phyloP scores from a whole-genome alignment of 2,797 vertebrate species.

The Myotis vivesi region DNA sequence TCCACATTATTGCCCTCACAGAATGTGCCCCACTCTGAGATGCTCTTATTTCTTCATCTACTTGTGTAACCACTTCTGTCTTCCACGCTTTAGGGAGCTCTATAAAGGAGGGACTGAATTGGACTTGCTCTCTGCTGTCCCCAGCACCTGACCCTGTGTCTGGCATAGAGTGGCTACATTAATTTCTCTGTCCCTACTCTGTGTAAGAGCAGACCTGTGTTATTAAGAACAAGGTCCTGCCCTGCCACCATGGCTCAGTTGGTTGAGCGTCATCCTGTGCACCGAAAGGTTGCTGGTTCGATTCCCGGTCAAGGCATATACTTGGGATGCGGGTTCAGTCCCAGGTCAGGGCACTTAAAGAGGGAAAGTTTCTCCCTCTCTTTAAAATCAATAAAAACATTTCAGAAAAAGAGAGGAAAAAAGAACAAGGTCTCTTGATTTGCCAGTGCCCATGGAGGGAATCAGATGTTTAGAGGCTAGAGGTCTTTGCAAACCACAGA shows the following conservation, averaged over 20 bases:
- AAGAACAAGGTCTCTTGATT: neutral
- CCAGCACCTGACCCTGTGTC: neutral
- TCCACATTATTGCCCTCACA: neutral
- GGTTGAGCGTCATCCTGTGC: neutral
- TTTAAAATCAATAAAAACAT: too few relatives aligned
- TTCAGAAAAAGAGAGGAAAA: neutral
- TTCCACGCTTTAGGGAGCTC: neutral
- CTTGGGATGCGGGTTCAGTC: too few relatives aligned
- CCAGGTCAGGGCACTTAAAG: too few relatives aligned
- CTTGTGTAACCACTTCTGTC: neutral
- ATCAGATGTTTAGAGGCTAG: neutral
- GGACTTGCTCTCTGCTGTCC: neutral
- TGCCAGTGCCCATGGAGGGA: neutral
- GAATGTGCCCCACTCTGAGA: neutral
- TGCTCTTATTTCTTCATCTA: neutral
- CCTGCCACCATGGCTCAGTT: neutral
- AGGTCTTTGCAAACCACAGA: neutral
- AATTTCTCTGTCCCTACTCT: neutral
- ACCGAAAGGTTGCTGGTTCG: too few relatives aligned
- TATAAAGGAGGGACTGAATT: neutral
- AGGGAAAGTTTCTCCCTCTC: too few relatives aligned
- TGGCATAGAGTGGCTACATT: neutral
- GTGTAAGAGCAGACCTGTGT: neutral
- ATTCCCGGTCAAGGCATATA: too few relatives aligned
- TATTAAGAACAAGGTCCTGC: neutral